Percentiles rank a stretch among this genome's conserved stretches.
These are phyloP conservation scores for Lophotriccus pileatus DNA, from an alignment of 2,797 vertebrate genomes.

Conservation along the genomic window DNA sequence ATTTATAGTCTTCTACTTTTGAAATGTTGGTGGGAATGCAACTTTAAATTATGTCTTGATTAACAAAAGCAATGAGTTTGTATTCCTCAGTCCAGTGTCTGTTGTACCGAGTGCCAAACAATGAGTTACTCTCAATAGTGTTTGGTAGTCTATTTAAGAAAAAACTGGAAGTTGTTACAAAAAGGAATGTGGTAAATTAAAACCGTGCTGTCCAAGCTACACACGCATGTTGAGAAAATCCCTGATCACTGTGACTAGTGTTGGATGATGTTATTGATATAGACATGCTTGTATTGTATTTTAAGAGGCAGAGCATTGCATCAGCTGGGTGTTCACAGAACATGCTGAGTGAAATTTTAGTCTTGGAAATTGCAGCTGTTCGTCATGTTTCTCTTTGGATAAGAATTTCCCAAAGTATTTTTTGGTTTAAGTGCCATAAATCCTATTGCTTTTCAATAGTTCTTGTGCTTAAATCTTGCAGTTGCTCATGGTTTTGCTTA, in stretches of 20 bases:
- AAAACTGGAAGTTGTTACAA: neutral
- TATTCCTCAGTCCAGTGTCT: neutral
- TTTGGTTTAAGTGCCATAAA: neutral
- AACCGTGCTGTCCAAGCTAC: neutral
- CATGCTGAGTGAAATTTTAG: neutral
- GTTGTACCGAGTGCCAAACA: neutral
- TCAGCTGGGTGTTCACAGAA: neutral
- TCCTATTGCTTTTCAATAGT: neutral
- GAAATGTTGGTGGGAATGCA: neutral
- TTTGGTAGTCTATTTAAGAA: neutral
- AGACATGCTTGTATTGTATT: neutral
- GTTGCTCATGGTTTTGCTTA: neutral
- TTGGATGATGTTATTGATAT: neutral
- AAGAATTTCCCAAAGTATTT: neutral
- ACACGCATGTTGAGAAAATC: neutral
- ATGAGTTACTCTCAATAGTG: neutral
- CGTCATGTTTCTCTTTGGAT: rapidly evolving
- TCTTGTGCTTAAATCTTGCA: neutral
- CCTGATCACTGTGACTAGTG: neutral
- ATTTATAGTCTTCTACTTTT: neutral
- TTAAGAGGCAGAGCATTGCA: neutral
- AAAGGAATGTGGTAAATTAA: neutral
- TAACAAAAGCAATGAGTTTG: neutral
- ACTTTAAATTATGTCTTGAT: neutral
- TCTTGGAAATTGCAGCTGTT: neutral